Evolutionary conservation across 1,140 invertebrate genomes (phyloP), one percentile per base, ranked within the genome.

Genomic region (Penaeus chinensis): DNA sequence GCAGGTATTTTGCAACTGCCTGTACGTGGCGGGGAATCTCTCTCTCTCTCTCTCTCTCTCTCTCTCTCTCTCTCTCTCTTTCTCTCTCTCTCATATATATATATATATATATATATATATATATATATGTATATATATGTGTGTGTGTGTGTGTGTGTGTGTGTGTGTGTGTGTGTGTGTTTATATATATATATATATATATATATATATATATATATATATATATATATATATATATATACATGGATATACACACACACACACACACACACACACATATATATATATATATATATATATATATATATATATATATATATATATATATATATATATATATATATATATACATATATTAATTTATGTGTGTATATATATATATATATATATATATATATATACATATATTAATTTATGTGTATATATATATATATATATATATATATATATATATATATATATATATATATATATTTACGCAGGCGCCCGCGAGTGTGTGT

Each of bases 121-220:
- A 71, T 32, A 71, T 32, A 71, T 32, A 71, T 32, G 22, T 32
- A 32, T 32, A 71, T 32, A 71, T 32, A 71, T 32, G 18, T 32
- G 18, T 32, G 18, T 32, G 18, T 32, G 18, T 32, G 18, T 32
- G 18, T 32, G 18, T 32, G 18, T 32, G 18, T 32, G 18, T 32
- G 18, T 11, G 18, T 32, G 18, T 32, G 18, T 32, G 18, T 32
- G 18, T 69, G 18, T 69, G 18, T 69, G 18, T 20, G 18, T 69
- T 8, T 5, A 69, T 69, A 24, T 24, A 71, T 10, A 71, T n/a
- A 71, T 24, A 71, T n/a, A 71, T n/a, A 71, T n/a, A 71, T n/a
- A 71, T n/a, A 71, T n/a, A 71, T n/a, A 18, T 27, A 69, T n/a
- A 69, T 27, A 69, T n/a, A 69, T 27, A 69, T n/a, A 71, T 32